A percentile compares a stretch with the other conserved stretches of the same genome.
Conservation (phyloP, 2,888 invertebrate species). For the Eilema sororculum region DNA sequence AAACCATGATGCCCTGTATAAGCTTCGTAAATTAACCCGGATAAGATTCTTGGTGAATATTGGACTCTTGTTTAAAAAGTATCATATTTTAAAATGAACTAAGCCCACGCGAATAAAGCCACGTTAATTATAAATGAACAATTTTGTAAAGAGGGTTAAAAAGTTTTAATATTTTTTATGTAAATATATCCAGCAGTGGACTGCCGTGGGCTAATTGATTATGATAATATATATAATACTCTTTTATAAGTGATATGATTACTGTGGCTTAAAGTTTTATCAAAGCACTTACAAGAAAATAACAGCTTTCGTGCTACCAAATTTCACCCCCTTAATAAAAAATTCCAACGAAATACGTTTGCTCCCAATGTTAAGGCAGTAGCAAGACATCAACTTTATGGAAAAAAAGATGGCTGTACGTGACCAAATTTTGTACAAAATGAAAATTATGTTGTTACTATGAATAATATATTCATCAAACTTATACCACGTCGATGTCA, state of each 20-base stretch:
- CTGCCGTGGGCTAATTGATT: no score
- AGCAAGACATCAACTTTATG: background rate
- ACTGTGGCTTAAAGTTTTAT: background rate
- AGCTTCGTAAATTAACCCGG: no score
- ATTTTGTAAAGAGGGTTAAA: background rate
- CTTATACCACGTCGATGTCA: background rate
- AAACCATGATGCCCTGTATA: background rate
- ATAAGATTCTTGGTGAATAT: no score
- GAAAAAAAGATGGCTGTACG: background rate
- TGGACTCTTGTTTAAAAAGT: no score
- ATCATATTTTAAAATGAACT: no score
- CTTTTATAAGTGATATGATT: background rate
- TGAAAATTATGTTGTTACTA: constrained; percentile 7
- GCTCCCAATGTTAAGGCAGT: background rate
- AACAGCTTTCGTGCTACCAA: background rate
- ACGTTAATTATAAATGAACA: background rate
- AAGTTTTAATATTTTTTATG: no score
- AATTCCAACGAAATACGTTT: background rate
- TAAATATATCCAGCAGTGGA: no score
- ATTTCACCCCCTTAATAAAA: background rate
- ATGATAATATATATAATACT: no score
- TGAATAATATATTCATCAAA: constrained; percentile 3
- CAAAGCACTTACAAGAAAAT: background rate
- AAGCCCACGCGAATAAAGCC: background rate
- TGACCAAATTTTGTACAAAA: background rate